phyloP scores from a whole-genome alignment of 2,888 invertebrate genomes.

The Tachina lurida region DNA sequence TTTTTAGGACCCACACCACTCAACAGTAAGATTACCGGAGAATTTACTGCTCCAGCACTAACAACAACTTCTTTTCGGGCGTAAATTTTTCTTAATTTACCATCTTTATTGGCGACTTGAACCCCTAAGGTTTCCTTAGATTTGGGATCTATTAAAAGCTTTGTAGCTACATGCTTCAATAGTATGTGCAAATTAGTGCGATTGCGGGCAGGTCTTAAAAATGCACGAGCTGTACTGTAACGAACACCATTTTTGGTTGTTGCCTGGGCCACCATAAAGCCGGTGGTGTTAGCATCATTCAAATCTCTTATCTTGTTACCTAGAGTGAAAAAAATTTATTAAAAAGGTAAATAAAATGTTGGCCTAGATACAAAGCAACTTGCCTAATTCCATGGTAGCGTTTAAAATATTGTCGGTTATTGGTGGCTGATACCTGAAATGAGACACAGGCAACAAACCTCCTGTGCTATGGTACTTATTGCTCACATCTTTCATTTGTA shows the following conservation, averaged over 20 bases:
- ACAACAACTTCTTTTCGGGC: slow-evolving; percentile 92
- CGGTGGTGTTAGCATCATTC: slow-evolving; percentile 91
- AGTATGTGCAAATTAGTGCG: slow-evolving; percentile 92
- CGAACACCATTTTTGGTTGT: slow-evolving; percentile 93
- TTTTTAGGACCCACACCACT: too few species aligned
- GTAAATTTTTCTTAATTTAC: slow-evolving; percentile 85
- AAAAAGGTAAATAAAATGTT: neutral
- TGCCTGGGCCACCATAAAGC: slow-evolving; percentile 94
- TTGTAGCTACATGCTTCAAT: slow-evolving; percentile 87
- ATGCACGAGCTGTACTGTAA: slow-evolving; percentile 91
- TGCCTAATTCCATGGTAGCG: slow-evolving; percentile 90
- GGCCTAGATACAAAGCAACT: slow-evolving; percentile 59
- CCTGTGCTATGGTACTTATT: slow-evolving; percentile 88
- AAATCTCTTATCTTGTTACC: slow-evolving; percentile 88
- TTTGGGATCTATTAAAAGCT: slow-evolving; percentile 89
- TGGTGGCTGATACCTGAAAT: slow-evolving; percentile 93
- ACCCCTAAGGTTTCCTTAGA: slow-evolving; percentile 91
- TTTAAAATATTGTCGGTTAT: slow-evolving; percentile 89
- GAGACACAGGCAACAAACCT: slow-evolving; percentile 90
- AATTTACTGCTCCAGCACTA: slow-evolving; percentile 93
- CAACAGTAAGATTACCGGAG: slow-evolving; percentile 95
- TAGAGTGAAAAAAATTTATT: slow-evolving; percentile 75
- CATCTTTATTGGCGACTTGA: slow-evolving; percentile 84
- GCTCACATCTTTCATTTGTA: slow-evolving; percentile 83
- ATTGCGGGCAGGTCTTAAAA: slow-evolving; percentile 89